Base-by-base conservation (phyloP, 2,797 vertebrate species). In the Lophotriccus pileatus region DNA sequence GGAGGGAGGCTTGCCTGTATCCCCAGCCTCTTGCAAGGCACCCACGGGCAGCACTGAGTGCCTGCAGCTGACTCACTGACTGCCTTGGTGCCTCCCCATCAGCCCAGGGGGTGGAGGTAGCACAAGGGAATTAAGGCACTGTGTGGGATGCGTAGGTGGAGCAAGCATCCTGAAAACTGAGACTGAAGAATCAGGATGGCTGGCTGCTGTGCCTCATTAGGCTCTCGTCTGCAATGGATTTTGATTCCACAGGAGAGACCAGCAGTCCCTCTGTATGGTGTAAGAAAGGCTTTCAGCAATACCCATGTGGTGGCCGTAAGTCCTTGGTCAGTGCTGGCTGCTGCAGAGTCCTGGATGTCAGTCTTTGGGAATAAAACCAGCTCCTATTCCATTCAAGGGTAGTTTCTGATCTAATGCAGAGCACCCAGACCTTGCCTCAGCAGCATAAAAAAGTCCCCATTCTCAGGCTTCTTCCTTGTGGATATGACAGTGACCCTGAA, bases 281-380 rank as follows among this genome's bases (percentile, higher is more conserved):
- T 47, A 52, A 49, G 36, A 12, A 13, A 91, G 41, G 52, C 13
- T 86, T 81, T 67, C 66, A 23, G 64, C 16, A 78, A 30, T 66
- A 37, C 23, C 63, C 20, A 2, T 0, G 0, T 12, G 21, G 8
- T 76, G 41, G 64, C 20, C 1, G 0, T 12, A 73, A 53, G 47
- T 16, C 34, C 55, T 76, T 20, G 47, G 37, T 34, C 47, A 41
- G n/a, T 36, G n/a, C 69, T 68, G 56, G 20, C 46, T 81, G 73
- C 30, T 84, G 63, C 44, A 50, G 56, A 44, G 32, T 28, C 23
- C 41, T 73, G 41, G 13, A 4, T 43, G 52, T 34, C 43, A 56
- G 44, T 22, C 22, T 70, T 69, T 63, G 23, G 47, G 12, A 82
- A 44, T n/a, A 58, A 74, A 84, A 53, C 3, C 27, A 49, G 3